Evolutionary conservation across 2,113 vertebrate species (phyloP).

Genomic region (Dicaeum eximium): DNA sequence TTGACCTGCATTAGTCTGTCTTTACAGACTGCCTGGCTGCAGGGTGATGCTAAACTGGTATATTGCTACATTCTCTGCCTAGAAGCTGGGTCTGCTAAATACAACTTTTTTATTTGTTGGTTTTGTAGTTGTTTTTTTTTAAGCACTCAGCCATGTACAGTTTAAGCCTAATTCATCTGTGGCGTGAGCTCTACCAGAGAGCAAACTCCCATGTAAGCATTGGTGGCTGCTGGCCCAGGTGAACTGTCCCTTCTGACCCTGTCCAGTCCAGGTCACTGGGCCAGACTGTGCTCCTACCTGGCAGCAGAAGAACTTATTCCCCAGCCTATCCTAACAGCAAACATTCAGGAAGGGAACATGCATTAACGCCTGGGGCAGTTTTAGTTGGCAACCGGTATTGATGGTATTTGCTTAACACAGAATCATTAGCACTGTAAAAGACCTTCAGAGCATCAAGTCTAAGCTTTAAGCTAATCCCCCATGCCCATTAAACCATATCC

Average conservation of each 20-base stretch:
- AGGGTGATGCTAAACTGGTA: background rate
- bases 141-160: background rate
- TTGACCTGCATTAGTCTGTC: background rate
- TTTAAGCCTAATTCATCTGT: background rate
- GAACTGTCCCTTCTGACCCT: background rate
- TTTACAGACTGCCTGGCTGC: background rate
- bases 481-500: background rate
- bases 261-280: background rate
- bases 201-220: background rate
- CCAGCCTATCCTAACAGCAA: conserved; percentile 60
- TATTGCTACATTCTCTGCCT: background rate
- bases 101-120: background rate
- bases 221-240: background rate
- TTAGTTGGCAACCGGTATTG: background rate
- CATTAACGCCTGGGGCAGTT: background rate
- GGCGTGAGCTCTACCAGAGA: background rate
- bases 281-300: background rate
- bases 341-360: conserved; percentile 66
- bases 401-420: background rate
- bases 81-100: background rate
- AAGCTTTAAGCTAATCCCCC: background rate
- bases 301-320: background rate
- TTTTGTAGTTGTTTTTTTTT: background rate
- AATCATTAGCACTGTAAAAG: background rate
- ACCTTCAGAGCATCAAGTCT: background rate